A percentile compares a stretch with the other conserved stretches of the same genome.
phyloP scores from a whole-genome alignment of 2,888 invertebrate genomes.

The Lycia hirtaria region DNA sequence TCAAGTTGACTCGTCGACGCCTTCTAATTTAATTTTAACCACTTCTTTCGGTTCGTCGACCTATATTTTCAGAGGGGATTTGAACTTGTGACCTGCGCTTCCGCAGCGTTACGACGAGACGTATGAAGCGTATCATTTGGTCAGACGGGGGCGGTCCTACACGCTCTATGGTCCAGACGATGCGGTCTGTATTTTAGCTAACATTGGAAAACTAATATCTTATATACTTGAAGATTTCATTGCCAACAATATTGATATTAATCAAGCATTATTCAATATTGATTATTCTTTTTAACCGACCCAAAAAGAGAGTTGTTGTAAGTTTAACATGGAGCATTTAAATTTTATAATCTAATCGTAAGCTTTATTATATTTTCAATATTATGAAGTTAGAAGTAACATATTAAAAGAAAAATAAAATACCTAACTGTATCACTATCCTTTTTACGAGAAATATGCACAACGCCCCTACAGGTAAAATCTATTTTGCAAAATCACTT shows the following conservation, averaged over 20 bases:
- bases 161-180: not conserved
- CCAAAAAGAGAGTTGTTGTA: too few relatives aligned
- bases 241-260: not conserved
- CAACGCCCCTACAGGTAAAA: too few relatives aligned
- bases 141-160: conserved; percentile 7
- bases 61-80: conserved; percentile 54
- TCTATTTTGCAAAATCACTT: too few relatives aligned
- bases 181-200: conserved; percentile 8
- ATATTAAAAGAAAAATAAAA: too few relatives aligned
- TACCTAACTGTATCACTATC: too few relatives aligned
- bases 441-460: too few relatives aligned
- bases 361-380: too few relatives aligned
- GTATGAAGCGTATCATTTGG: conserved; percentile 27
- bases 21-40: conserved; percentile 57
- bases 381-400: too few relatives aligned
- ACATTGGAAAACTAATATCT: not conserved
- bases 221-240: not conserved
- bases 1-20: conserved; percentile 45
- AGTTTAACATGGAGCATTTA: too few relatives aligned
- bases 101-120: conserved; percentile 46
- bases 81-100: conserved; percentile 65
- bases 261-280: too few relatives aligned
- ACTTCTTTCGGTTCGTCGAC: conserved; percentile 50
- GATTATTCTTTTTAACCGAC: too few relatives aligned
- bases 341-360: too few relatives aligned